phyloP scores from a whole-genome alignment of 1,140 invertebrate species.

The Asbolus verrucosus region DNA sequence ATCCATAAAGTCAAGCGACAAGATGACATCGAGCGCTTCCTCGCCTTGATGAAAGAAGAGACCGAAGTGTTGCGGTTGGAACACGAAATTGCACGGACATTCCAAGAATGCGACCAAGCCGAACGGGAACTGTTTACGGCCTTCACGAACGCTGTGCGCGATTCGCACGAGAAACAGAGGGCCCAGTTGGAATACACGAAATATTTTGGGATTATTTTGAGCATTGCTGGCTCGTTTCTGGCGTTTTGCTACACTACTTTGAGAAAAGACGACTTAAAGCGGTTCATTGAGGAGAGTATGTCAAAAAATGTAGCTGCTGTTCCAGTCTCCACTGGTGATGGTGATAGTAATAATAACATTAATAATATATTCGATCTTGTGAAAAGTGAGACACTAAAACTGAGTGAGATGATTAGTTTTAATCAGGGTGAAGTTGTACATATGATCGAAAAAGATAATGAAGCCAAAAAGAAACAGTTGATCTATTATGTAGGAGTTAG shows the following conservation, averaged over 20 bases:
- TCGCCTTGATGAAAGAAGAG: constrained; percentile 62
- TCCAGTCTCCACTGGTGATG: background rate
- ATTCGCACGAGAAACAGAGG: constrained; percentile 79
- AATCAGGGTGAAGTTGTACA: background rate
- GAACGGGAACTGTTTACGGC: constrained; percentile 75
- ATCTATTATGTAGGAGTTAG: constrained; percentile 17
- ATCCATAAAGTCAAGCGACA: constrained; percentile 62
- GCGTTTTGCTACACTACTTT: constrained; percentile 63
- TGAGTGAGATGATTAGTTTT: constrained; percentile 11
- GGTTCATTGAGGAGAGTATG: constrained; percentile 58
- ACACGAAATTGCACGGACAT: constrained; percentile 53
- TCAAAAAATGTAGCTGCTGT: background rate
- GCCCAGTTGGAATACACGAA: constrained; percentile 78
- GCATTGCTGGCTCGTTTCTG: constrained; percentile 73
- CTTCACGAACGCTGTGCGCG: constrained; percentile 74
- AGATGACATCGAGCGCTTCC: constrained; percentile 59
- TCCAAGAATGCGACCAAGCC: constrained; percentile 64
- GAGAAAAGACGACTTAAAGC: constrained; percentile 60
- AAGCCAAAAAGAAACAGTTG: constrained; percentile 6
- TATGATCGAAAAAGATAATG: constrained; percentile 7
- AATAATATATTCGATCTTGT: constrained; percentile 2
- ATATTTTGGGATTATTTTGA: constrained; percentile 79
- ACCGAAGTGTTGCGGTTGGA: constrained; percentile 61
- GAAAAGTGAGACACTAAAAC: constrained; percentile 3
- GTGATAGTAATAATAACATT: background rate